Conservation (phyloP, 35 echinoderm and acorn worm species). For the Apostichopus japonicus region DNA sequence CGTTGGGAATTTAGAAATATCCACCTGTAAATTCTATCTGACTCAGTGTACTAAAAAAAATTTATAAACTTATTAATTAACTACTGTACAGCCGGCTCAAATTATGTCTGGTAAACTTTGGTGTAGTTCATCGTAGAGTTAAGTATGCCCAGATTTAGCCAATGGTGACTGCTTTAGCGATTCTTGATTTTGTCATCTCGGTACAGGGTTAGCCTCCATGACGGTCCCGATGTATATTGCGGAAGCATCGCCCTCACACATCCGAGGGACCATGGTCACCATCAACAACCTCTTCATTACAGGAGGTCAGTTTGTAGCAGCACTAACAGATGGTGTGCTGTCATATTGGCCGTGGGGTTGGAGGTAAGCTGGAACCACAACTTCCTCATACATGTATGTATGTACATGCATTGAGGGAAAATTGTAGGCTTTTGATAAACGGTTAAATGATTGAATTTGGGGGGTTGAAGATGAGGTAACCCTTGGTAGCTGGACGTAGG, state of each 20-base stretch:
- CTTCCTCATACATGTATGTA: too few species aligned
- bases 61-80: too few species aligned
- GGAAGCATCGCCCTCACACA: constrained; percentile 77
- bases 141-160: not conserved
- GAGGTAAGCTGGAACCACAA: constrained; percentile 56
- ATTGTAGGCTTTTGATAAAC: too few species aligned
- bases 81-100: too few species aligned
- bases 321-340: constrained; percentile 76
- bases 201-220: constrained; percentile 91
- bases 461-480: too few species aligned
- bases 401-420: too few species aligned
- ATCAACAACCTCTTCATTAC: constrained; percentile 91
- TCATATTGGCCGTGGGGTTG: constrained; percentile 89
- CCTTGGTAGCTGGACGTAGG: too few species aligned
- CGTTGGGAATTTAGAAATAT: too few species aligned
- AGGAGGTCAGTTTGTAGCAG: constrained; percentile 84
- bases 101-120: too few species aligned
- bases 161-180: not conserved
- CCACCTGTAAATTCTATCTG: too few species aligned
- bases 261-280: constrained; percentile 79
- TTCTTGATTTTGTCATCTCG: not conserved
- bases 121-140: not conserved
- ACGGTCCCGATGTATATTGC: constrained; percentile 98
- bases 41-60: too few species aligned
- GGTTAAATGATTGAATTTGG: too few species aligned